Evolutionary conservation across 1,140 invertebrate species (phyloP).

Genomic region (Drosophila tsacasi): DNA sequence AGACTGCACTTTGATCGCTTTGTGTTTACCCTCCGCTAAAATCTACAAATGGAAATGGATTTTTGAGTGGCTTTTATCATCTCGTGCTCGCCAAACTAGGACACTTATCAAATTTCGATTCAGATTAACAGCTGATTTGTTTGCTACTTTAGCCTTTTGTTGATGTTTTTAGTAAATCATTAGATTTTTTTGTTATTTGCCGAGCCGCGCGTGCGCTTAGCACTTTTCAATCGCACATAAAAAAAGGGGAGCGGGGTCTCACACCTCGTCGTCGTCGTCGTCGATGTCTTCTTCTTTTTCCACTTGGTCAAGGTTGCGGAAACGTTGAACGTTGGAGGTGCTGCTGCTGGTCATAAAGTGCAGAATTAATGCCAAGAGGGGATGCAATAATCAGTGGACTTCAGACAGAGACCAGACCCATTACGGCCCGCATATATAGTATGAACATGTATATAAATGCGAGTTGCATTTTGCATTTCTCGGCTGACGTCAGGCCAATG

Average conservation of each 20-base stretch:
- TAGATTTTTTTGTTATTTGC: constrained; percentile 10
- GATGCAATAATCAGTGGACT: constrained; percentile 30
- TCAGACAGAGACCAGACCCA: constrained; percentile 13
- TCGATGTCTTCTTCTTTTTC: not conserved
- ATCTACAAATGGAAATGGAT: not conserved
- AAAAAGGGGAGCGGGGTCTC: constrained; percentile 14
- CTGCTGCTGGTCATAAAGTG: constrained; percentile 29
- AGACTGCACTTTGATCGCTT: constrained; percentile 23
- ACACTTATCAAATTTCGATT: constrained; percentile 25
- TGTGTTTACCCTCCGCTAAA: not conserved
- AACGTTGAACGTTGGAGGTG: not conserved
- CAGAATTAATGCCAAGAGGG: constrained; percentile 31
- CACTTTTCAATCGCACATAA: constrained; percentile 18
- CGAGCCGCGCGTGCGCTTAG: constrained; percentile 43
- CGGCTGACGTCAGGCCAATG: constrained; percentile 14
- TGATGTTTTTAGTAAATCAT: constrained; percentile 7
- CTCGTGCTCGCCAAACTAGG: constrained; percentile 38
- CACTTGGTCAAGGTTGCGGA: constrained; percentile 52
- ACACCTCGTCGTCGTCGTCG: not conserved
- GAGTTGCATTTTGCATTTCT: constrained; percentile 31
- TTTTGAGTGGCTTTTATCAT: constrained; percentile 37
- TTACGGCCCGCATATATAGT: constrained; percentile 19
- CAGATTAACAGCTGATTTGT: not conserved
- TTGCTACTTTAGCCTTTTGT: not conserved
- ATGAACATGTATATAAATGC: not conserved